Conservation (phyloP, 2,113 vertebrate genomes). For the Bambusicola thoracicus region DNA sequence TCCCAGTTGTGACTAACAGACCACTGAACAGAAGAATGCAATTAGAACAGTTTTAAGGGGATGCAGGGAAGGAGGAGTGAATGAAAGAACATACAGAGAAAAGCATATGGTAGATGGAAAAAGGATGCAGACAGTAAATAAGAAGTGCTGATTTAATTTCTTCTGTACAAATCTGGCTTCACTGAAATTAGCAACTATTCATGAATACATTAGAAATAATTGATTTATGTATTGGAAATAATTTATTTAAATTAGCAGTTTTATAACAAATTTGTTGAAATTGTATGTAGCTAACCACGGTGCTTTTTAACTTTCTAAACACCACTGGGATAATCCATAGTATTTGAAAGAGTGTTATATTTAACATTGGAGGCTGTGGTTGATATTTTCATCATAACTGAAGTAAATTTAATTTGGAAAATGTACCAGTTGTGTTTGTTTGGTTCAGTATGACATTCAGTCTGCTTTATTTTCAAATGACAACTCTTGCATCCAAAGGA, state of each 20-base stretch:
- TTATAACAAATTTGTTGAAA: neutral
- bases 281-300: neutral
- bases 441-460: neutral
- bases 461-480: constrained; percentile 14
- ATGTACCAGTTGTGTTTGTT: constrained; percentile 6
- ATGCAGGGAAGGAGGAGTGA: neutral
- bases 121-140: neutral
- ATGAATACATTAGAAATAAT: constrained; percentile 1
- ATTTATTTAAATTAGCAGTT: constrained; percentile 7
- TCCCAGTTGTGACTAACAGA: constrained; percentile 1
- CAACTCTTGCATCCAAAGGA: neutral
- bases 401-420: constrained; percentile 62
- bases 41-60: neutral
- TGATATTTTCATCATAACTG: neutral
- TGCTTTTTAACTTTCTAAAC: neutral
- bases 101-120: neutral
- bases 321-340: neutral
- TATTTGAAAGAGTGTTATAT: neutral
- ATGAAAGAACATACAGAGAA: neutral
- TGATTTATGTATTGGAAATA: neutral
- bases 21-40: constrained; percentile 8
- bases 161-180: neutral
- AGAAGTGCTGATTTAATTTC: constrained; percentile 14
- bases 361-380: neutral
- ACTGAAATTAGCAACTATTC: constrained; percentile 1